phyloP scores from a whole-genome alignment of 2,797 vertebrate species.

The Thripadectes ignobilis region DNA sequence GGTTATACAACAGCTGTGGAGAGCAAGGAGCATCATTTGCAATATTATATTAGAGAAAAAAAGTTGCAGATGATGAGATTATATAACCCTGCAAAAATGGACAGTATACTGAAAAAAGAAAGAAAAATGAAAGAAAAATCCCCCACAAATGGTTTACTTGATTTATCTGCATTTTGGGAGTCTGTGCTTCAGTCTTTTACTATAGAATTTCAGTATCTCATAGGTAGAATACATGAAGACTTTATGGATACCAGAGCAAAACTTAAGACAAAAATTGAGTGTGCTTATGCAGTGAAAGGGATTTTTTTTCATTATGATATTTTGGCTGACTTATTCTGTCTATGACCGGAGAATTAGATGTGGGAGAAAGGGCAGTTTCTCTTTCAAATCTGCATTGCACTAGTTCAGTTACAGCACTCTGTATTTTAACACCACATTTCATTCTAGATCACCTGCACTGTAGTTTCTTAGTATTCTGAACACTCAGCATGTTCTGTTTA shows the following conservation, averaged over 20 bases:
- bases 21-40: background rate
- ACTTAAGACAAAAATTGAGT: background rate
- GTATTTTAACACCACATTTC: background rate
- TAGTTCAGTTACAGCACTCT: background rate
- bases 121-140: background rate
- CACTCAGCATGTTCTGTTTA: background rate
- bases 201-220: background rate
- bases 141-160: background rate
- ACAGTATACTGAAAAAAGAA: background rate
- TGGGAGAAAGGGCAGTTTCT: background rate
- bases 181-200: background rate
- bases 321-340: background rate
- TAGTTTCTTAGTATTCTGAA: background rate
- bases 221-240: background rate
- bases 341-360: background rate
- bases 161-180: background rate
- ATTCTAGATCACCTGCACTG: background rate
- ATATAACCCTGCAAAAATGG: background rate
- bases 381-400: background rate
- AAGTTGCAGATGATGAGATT: background rate
- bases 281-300: background rate
- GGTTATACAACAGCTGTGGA: background rate
- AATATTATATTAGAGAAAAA: background rate
- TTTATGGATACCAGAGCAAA: background rate
- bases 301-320: background rate